Evolutionary conservation across 2,888 invertebrate species (phyloP), one percentile per base, ranked within the genome.

Genomic region (Latrodectus elegans): DNA sequence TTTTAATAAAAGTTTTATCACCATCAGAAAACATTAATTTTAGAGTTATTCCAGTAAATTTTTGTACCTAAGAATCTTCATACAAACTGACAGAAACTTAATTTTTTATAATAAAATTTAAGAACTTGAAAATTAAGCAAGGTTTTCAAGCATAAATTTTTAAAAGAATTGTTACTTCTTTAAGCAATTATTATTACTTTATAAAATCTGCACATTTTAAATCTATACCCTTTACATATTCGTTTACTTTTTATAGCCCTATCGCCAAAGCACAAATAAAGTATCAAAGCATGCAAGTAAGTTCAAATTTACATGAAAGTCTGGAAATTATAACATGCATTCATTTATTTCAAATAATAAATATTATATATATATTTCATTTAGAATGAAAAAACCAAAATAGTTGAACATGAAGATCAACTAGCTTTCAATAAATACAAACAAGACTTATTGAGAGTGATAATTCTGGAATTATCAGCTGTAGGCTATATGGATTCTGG

Each of bases 401-500:
- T 82, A 14, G 80, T 75, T 12, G 71, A 55, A 15, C 17, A 65
- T 12, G 87, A 82, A n/a, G 88, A 88, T 67, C 75, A 79, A 22
- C 53, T 88, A 15, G 65, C 74, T 12, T 83, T 83, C 53, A 60
- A 74, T 17, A 80, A 80, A 51, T 83, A 84, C 52, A 84, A 88
- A 74, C 78, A 79, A 65, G 88, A 88, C 60, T 84, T 53, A 52
- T 26, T 88, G 52, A 64, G 55, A 17, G 75, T 83, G 9, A 84
- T 88, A 17, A 84, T 88, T 71, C 22, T 88, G 17, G 88, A 83
- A 17, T 26, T 88, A 17, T 88, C 88, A 26, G 88, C 88, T 49
- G 88, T 88, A 8, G 88, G 75, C 11, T 88, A 88, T 53, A 84
- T 80, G 73, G 88, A 88, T 88, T 88, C 88, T 15, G 88, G 88